Base-by-base conservation (phyloP, 2,797 vertebrate species). In the Heteromormyrus szaboi region DNA sequence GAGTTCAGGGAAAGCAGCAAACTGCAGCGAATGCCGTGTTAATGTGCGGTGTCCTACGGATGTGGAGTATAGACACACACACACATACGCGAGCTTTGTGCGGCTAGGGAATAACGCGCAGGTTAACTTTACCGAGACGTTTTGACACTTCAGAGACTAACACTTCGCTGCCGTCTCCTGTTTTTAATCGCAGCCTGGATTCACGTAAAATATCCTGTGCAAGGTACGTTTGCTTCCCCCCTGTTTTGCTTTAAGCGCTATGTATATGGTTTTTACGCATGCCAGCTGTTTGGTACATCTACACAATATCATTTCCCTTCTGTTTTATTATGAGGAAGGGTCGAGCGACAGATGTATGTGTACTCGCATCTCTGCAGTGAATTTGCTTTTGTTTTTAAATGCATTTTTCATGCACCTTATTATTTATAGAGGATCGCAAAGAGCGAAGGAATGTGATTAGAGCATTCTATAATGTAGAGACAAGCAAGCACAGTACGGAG, bases 141-240 rank as follows among this genome's bases (percentile, higher is more conserved):
- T 85, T 72, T 89, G 8, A 72, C 89, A 88, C 88, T 89, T 90
- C 6, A 37, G 51, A 84, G 87, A 86, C 33, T 87, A 53, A 65
- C 41, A 68, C 56, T 87, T 68, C 41, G 17, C 54, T 86, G 25
- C 44, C 19, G 44, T 87, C 62, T 44, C 44, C 44, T 87, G 44
- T 87, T 83, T 88, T 86, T n/a, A 50, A 87, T 44, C 83, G 29
- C 88, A 88, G 89, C 54, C 41, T 89, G 87, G 88, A 87, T 90
- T 90, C 90, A 89, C 81, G 59, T 89, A 88, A 88, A 68, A 90
- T 88, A 90, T 87, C 68, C 86, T 76, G 84, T 51, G 88, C 81
- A 89, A 92, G 91, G 92, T 94, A 90, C 87, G 87, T 88, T 25
- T 37, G 48, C 79, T 54, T 17, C 7, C 56, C 9, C 51, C 85